Evolutionary conservation across 2,888 invertebrate species (phyloP), one percentile per base, ranked within the genome.

Genomic region (Brenthis ino): DNA sequence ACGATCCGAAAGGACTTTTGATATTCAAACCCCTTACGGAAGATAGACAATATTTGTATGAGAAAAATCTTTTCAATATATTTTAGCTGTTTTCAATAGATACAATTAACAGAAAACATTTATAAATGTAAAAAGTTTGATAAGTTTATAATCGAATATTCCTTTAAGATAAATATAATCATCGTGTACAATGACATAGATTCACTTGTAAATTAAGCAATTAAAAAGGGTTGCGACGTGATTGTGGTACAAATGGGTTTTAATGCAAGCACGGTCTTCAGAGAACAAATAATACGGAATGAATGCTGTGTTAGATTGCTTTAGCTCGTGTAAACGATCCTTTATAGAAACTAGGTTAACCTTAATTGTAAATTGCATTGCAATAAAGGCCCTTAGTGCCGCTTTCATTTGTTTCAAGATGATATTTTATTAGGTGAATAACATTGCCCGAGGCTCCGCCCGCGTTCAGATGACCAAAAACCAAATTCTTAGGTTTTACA

Each of bases 191-290:
- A 63, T 63, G 43, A 11, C 53, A 63, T 63, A 54, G 63, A 63
- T 54, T 63, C 63, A 54, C 66, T 74, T 70, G 69, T 72, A 64
- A 72, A 73, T 72, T 65, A 69, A 73, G 69, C 70, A 72, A 72
- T 75, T 73, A 73, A 75, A 68, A 64, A 65, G 68, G 71, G 66
- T 68, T 61, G 60, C 64, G 69, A 73, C 74, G 73, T 73, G 73
- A 66, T 66, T 72, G 56, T 56, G 70, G 54, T 65, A 67, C 69
- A 67, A 73, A 73, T 65, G 66, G 69, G 68, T 71, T 71, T 73
- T 71, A 73, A 73, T 72, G 71, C 72, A 71, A 63, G 63, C 64
- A 56, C 70, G 65, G 61, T 70, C 72, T 71, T 72, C 66, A 60
- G 60, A 67, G 68, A 71, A 61, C 72, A 71, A 71, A 72, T 72